Percentiles rank a stretch among this genome's conserved stretches.
Conservation (phyloP, 1,140 invertebrate species). For the Sweltsa coloradensis region DNA sequence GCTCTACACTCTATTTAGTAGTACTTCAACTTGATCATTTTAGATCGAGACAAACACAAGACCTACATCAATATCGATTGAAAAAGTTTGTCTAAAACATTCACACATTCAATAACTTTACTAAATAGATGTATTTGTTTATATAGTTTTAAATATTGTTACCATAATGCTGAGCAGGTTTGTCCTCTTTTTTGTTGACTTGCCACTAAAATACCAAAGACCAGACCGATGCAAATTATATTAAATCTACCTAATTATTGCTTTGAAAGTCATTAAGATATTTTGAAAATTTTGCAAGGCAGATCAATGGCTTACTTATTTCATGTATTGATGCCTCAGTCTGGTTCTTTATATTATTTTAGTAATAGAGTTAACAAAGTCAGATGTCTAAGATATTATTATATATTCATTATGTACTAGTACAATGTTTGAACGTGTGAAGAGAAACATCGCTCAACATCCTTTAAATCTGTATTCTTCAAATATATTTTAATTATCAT, state of each 20-base stretch:
- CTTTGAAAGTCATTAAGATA: constrained; percentile 10
- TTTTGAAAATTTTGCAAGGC: constrained; percentile 10
- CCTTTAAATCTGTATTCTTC: constrained; percentile 13
- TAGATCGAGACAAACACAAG: too few relatives aligned
- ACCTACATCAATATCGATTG: constrained; percentile 10
- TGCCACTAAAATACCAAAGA: constrained; percentile 9
- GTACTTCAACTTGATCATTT: too few relatives aligned
- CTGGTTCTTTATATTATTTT: constrained; percentile 4
- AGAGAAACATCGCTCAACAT: constrained; percentile 10
- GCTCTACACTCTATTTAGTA: too few relatives aligned
- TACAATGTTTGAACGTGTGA: constrained; percentile 4
- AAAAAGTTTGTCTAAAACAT: constrained; percentile 1
- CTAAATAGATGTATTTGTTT: constrained; percentile 16
- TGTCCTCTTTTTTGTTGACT: constrained; percentile 12
- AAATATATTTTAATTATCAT: constrained; percentile 20
- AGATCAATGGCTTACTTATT: constrained; percentile 4
- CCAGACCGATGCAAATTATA: constrained; percentile 11
- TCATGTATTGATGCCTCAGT: constrained; percentile 1
- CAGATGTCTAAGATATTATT: constrained; percentile 11
- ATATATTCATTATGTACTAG: constrained; percentile 12
- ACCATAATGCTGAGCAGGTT: constrained; percentile 15
- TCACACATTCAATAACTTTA: constrained; percentile 14
- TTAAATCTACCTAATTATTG: constrained; percentile 12
- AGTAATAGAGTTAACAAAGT: constrained; percentile 10
- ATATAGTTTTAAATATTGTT: constrained; percentile 11